Percentiles rank a stretch among this genome's conserved stretches.
These are phyloP conservation scores for Drosophila virilis DNA, from an alignment of 1,140 invertebrate species.

Conservation along the genomic window DNA sequence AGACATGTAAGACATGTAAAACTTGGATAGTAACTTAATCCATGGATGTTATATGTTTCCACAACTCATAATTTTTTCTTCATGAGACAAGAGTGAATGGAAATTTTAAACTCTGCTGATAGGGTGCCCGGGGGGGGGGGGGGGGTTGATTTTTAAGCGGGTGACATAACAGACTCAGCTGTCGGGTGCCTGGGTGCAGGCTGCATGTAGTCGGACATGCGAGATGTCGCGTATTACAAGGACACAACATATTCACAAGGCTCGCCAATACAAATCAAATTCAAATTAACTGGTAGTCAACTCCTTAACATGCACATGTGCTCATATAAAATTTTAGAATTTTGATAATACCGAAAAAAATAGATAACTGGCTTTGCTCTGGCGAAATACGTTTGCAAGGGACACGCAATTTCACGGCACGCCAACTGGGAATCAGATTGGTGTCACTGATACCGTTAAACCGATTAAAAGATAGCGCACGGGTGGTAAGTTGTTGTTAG, in stretches of 20 bases:
- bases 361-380: slow-evolving; percentile 24
- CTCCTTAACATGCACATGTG: slow-evolving; percentile 28
- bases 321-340: slow-evolving; percentile 22
- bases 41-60: neutral
- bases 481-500: slow-evolving; percentile 40
- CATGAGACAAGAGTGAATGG: neutral
- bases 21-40: neutral
- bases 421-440: slow-evolving; percentile 8
- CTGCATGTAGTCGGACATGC: slow-evolving; percentile 10
- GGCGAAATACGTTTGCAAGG: slow-evolving; percentile 33
- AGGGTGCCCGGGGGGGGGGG: neutral
- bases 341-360: slow-evolving; percentile 8
- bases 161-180: slow-evolving; percentile 12
- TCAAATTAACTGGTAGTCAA: slow-evolving; percentile 3
- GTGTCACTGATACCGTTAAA: slow-evolving; percentile 28
- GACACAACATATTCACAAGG: slow-evolving; percentile 39
- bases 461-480: slow-evolving; percentile 53
- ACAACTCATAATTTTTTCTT: slow-evolving; percentile 9
- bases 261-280: slow-evolving; percentile 4
- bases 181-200: neutral
- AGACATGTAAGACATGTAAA: neutral
- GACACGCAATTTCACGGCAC: slow-evolving; percentile 5
- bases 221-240: slow-evolving; percentile 23
- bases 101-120: slow-evolving; percentile 11
- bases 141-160: neutral